A percentile compares a stretch with the other conserved stretches of the same genome.
Conservation (phyloP, 2,113 vertebrate genomes). For the Grammomys surdaster region DNA sequence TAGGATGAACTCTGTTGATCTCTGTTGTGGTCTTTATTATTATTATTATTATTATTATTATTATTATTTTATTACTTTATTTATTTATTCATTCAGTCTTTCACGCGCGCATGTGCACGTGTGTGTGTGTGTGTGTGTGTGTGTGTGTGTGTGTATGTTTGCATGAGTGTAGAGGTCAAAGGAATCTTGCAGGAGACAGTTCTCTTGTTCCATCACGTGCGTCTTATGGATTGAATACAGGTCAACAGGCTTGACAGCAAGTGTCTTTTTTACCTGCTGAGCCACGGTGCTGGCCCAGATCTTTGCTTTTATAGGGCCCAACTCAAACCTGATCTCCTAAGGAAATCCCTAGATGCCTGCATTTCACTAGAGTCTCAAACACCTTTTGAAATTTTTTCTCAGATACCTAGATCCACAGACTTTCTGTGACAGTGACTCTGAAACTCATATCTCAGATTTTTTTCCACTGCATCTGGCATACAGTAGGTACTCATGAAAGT, state of each 20-base stretch:
- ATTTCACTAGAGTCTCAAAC: not conserved
- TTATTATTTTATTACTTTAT: not conserved
- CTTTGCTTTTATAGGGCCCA: not conserved
- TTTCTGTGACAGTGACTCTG: not conserved
- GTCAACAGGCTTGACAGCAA: not conserved
- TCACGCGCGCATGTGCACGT: no score
- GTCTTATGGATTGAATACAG: not conserved
- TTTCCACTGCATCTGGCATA: not conserved
- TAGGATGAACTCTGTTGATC: not conserved
- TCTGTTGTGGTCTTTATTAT: not conserved
- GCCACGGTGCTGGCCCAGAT: not conserved
- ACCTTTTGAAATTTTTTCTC: not conserved
- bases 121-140: not conserved
- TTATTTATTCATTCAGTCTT: not conserved
- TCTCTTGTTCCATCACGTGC: not conserved
- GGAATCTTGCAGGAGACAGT: not conserved
- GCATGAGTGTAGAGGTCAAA: not conserved
- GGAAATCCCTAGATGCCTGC: not conserved
- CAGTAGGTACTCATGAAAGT: not conserved
- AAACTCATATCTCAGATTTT: slow-evolving; percentile 13
- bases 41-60: no score
- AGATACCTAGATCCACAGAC: not conserved
- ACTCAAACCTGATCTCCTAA: not conserved
- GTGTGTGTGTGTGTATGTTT: not conserved
- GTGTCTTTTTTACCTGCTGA: not conserved